Evolutionary conservation across 2,888 invertebrate genomes (phyloP).

Genomic region (Amphipyra berbera): DNA sequence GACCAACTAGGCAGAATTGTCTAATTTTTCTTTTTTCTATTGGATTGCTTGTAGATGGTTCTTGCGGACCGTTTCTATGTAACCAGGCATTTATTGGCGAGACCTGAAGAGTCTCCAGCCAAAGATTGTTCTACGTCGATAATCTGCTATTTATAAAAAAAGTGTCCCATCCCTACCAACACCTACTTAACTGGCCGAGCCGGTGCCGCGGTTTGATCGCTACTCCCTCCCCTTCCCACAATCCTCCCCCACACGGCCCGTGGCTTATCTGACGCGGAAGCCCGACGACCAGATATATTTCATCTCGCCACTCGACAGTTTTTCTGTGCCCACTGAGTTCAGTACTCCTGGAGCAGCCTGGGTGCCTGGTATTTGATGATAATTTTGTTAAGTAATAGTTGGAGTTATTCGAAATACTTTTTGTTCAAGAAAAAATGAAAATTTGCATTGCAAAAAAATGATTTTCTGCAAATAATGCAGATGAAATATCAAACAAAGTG

Average conservation of each 20-base stretch:
- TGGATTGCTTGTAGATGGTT: too few relatives aligned
- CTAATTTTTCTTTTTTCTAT: too few relatives aligned
- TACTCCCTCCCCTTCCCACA: conserved; percentile 58
- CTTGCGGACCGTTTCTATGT: too few relatives aligned
- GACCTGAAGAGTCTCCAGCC: too few relatives aligned
- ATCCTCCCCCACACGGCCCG: conserved; percentile 53
- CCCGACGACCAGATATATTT: conserved; percentile 77
- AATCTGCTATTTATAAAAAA: conserved; percentile 7
- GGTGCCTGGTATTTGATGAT: conserved; percentile 49
- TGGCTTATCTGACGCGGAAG: conserved; percentile 79
- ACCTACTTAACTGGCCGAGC: conserved; percentile 79
- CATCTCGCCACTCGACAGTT: conserved; percentile 74
- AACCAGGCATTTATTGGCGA: too few relatives aligned
- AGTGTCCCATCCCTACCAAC: conserved; percentile 64
- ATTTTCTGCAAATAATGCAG: too few relatives aligned
- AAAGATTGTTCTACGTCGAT: conserved; percentile 45
- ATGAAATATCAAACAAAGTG: too few relatives aligned
- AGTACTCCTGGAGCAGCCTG: conserved; percentile 47
- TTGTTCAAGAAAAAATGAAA: too few relatives aligned
- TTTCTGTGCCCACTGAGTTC: conserved; percentile 61
- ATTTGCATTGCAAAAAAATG: too few relatives aligned
- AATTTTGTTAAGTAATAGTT: conserved; percentile 55
- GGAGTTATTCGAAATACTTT: conserved; percentile 25
- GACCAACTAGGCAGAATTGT: too few relatives aligned
- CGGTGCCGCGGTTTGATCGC: conserved; percentile 69